phyloP scores from a whole-genome alignment of 1,140 invertebrate species.

The Metopolophium dirhodum region DNA sequence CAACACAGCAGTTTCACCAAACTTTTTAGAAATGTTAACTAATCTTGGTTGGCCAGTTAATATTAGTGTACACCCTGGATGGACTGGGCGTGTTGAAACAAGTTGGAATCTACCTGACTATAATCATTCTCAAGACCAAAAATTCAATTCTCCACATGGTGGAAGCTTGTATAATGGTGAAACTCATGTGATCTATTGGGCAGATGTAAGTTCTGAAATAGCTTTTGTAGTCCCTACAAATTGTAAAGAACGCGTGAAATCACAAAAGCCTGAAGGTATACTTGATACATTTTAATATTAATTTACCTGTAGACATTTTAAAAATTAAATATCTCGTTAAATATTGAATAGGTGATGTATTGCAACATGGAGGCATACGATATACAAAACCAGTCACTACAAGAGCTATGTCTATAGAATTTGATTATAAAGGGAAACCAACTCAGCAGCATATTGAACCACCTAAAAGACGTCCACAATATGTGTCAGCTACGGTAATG shows the following conservation, averaged over 20 bases:
- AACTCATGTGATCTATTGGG: constrained; percentile 88
- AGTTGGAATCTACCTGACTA: constrained; percentile 57
- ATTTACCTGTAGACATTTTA: neutral
- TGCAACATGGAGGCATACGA: neutral
- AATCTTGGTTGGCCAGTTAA: constrained; percentile 87
- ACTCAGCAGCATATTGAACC: constrained; percentile 42
- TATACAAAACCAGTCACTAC: constrained; percentile 33
- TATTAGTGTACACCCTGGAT: constrained; percentile 81
- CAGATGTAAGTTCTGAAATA: constrained; percentile 92
- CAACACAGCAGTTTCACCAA: constrained; percentile 67
- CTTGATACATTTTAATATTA: neutral
- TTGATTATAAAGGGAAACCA: constrained; percentile 50
- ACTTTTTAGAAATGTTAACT: constrained; percentile 80
- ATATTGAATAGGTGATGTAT: neutral
- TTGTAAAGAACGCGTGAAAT: constrained; percentile 60
- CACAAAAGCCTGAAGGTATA: constrained; percentile 43
- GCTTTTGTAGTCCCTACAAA: constrained; percentile 90
- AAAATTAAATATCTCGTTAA: neutral
- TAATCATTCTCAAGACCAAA: constrained; percentile 18
- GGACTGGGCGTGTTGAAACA: constrained; percentile 79
- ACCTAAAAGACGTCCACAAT: constrained; percentile 50
- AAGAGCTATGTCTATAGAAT: constrained; percentile 48
- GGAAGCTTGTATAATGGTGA: constrained; percentile 75
- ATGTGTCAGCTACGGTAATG: constrained; percentile 77
- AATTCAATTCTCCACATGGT: constrained; percentile 53